A percentile compares a stretch with the other conserved stretches of the same genome.
These are phyloP conservation scores for Cylloceria caligata DNA, from an alignment of 2,888 invertebrate species.

Conservation along the genomic window DNA sequence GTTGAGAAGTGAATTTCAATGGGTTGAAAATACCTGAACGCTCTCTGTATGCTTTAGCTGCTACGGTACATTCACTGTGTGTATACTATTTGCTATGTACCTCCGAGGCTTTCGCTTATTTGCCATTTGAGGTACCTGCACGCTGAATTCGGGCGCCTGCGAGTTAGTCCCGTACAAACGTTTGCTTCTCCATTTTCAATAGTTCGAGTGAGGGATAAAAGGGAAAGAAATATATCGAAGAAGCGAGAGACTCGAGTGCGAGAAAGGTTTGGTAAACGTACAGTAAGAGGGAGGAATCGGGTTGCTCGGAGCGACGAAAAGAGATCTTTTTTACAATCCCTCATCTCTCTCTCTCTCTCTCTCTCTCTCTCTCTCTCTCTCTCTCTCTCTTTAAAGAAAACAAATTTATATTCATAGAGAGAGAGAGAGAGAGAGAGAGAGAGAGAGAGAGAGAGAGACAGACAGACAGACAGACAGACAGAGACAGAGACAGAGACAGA, in stretches of 20 bases:
- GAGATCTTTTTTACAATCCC: conserved; percentile 46
- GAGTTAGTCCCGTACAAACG: conserved; percentile 58
- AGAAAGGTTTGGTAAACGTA: conserved; percentile 55
- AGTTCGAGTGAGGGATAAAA: conserved; percentile 40
- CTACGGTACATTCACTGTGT: conserved; percentile 45
- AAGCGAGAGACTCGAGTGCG: conserved; percentile 30
- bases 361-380: too few relatives aligned
- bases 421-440: too few relatives aligned
- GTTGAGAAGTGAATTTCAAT: conserved; percentile 69
- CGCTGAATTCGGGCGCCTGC: conserved; percentile 33
- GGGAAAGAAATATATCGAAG: conserved; percentile 39
- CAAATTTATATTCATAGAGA: too few relatives aligned
- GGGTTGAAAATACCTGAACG: conserved; percentile 61
- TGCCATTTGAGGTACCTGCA: conserved; percentile 71
- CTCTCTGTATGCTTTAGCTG: conserved; percentile 51
- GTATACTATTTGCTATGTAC: conserved; percentile 40
- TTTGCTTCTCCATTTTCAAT: conserved; percentile 64
- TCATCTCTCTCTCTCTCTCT: too few relatives aligned
- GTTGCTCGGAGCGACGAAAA: conserved; percentile 60
- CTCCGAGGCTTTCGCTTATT: conserved; percentile 69
- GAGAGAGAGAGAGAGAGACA: too few relatives aligned
- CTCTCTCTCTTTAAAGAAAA: too few relatives aligned
- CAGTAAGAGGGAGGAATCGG: conserved; percentile 56
- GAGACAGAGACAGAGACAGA: too few relatives aligned
- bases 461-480: too few relatives aligned